Base-by-base conservation (phyloP, 2,888 invertebrate species). In the Euclidia mi region DNA sequence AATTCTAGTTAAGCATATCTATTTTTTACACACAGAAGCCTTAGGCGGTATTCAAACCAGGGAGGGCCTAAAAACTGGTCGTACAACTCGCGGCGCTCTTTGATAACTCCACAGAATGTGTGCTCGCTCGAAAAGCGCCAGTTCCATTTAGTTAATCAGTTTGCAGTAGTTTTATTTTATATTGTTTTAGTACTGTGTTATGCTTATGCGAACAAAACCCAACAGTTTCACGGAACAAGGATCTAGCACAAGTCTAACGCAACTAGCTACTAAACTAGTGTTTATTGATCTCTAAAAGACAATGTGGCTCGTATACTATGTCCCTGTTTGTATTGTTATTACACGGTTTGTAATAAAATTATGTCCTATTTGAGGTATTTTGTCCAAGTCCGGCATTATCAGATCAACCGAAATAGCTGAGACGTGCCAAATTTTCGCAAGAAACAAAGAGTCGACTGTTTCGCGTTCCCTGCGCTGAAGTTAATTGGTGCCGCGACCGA, bases 381-480 rank as follows among this genome's bases (percentile, higher is more conserved):
- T 53, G 47, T 50, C 52, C 38, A 43, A 59, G 63, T 48, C 56
- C 65, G 65, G 52, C 47, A 70, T 81, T 80, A 89, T 89, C 88
- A 77, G 85, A 87, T 87, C 76, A 65, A 76, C 81, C 64, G 79
- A 84, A 85, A 90, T 86, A 80, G 87, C 79, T 64, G 71, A 76
- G 78, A 87, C 90, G 89, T 90, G 90, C 88, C 88, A 86, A 91
- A 88, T 83, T 86, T 84, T 79, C 58, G 71, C 73, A 71, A 81
- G 77, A 79, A 85, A 90, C 89, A 90, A 91, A 89, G 88, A 80
- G 65, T 61, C 73, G 71, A 60, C 81, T 87, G 85, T 87, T 79
- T 79, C 65, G 68, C 79, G 80, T 77, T 79, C 78, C 71, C 71
- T 71, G 73, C 68, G 71, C 67, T 69, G 66, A 80, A 84, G 82